Evolutionary conservation across 1,140 invertebrate species (phyloP).

Genomic region (Proctacanthus coquilletti): DNA sequence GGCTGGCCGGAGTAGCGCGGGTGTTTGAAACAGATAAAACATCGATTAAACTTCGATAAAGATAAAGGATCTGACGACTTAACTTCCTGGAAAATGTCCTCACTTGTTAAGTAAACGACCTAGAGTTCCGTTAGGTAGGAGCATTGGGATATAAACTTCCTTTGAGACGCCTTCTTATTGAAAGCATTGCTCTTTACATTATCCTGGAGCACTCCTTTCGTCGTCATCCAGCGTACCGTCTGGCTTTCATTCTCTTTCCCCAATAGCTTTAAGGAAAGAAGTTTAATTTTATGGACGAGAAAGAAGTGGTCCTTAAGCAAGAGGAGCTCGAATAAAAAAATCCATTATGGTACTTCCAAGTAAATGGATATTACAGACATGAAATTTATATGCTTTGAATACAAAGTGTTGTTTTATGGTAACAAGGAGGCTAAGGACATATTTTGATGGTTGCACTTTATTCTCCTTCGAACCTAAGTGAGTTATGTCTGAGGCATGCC

Average conservation of each 20-base stretch:
- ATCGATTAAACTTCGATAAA: constrained; percentile 1
- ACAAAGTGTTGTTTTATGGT: constrained; percentile 1
- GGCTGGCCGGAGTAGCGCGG: neutral
- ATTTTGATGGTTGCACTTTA: no score
- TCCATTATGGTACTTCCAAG: neutral
- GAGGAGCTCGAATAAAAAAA: neutral
- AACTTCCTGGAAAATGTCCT: constrained; percentile 1
- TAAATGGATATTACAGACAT: constrained; percentile 1
- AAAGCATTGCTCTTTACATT: neutral
- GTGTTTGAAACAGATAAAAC: neutral
- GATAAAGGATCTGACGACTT: constrained; percentile 1
- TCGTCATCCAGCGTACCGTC: no score
- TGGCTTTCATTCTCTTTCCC: neutral
- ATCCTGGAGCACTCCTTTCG: neutral
- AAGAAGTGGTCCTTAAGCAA: neutral
- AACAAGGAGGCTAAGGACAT: no score
- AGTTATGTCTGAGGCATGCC: no score
- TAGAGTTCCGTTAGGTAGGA: neutral
- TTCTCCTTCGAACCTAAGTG: no score
- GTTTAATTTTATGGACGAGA: constrained; percentile 1
- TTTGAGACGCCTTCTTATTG: neutral
- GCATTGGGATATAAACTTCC: neutral
- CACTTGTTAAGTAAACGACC: constrained; percentile 1
- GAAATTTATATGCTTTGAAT: constrained; percentile 1
- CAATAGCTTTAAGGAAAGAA: neutral